Base-by-base conservation (phyloP, 2,888 invertebrate genomes). In the Ochlodes sylvanus region DNA sequence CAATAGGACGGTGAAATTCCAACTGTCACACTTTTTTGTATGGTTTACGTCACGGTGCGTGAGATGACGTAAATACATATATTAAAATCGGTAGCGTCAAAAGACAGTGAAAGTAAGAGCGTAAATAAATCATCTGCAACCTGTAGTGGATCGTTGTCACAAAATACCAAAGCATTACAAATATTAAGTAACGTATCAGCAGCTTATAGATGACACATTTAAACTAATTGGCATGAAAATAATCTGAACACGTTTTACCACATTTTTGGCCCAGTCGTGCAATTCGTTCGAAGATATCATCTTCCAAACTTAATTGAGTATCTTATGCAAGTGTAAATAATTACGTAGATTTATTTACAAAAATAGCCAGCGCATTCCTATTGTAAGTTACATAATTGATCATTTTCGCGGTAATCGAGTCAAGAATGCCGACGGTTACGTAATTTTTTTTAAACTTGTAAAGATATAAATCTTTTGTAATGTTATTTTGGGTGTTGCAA, bases 101-200 rank as follows among this genome's bases (percentile, higher is more conserved):
- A 77, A 76, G 75, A 75, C 74, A 80, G 89, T 86, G 90, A 91
- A 90, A 92, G 91, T 89, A 85, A 86, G 79, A 87, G 84, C 83
- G 83, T 84, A 81, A 84, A 86, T 79, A 84, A 86, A 81, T 76
- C 73, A 73, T 70, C 71, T 68, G 76, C 75, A 75, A 79, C 75
- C 80, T 77, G 81, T 63, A 75, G 82, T 75, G 78, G 85, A 88
- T 85, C 14, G 14, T 85, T 84, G 85, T 78, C 77, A 71, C 73
- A 71, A 70, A 70, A 68, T 67, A 70, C 9, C 7, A 6, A 15
- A 17, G 12, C 2, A 9, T 12, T 17, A 5, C 47, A 15, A 47
- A 47, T 7, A 47, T 47, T 47, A 9, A 47, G 7, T 15, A 17
- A 47, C 9, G 15, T 7, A 38, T 47, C 44, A 15, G 4, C 1